These are phyloP conservation scores for Lepidurus packardi DNA, from an alignment of 1,140 invertebrate species.

Conservation along the genomic window DNA sequence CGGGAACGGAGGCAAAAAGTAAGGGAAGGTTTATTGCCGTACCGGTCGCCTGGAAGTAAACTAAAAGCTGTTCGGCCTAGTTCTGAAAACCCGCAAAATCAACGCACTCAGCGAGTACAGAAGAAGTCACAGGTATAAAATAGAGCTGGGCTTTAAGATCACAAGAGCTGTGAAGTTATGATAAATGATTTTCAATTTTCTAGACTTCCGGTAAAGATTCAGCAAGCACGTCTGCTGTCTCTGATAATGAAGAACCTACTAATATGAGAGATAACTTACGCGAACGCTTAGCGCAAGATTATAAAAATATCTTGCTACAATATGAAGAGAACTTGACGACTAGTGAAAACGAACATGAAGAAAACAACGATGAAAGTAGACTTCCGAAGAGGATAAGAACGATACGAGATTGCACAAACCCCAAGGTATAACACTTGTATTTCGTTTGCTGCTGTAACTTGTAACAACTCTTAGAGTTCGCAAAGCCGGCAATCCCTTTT, in stretches of 20 bases:
- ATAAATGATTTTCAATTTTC: background rate
- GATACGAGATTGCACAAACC: background rate
- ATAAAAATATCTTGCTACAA: background rate
- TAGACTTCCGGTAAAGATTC: background rate
- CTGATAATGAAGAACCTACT: background rate
- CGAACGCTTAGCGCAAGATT: background rate
- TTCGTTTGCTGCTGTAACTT: background rate
- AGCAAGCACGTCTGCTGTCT: background rate
- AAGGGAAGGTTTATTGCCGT: background rate
- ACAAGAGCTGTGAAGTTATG: background rate
- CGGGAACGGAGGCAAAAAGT: background rate
- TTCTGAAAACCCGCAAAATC: background rate
- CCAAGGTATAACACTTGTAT: background rate
- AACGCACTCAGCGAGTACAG: background rate
- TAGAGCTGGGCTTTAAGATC: background rate
- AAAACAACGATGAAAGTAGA: no score
- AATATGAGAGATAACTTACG: background rate
- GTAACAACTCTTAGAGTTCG: background rate
- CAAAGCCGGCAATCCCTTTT: background rate
- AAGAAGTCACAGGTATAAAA: background rate
- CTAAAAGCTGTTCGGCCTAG: background rate
- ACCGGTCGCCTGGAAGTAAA: background rate
- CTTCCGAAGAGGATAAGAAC: background rate
- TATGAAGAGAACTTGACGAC: background rate
- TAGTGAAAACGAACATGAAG: no score